These are phyloP conservation scores for Palythoa grandis DNA, from an alignment of 92 coral and sea anemone genomes.

Conservation along the genomic window DNA sequence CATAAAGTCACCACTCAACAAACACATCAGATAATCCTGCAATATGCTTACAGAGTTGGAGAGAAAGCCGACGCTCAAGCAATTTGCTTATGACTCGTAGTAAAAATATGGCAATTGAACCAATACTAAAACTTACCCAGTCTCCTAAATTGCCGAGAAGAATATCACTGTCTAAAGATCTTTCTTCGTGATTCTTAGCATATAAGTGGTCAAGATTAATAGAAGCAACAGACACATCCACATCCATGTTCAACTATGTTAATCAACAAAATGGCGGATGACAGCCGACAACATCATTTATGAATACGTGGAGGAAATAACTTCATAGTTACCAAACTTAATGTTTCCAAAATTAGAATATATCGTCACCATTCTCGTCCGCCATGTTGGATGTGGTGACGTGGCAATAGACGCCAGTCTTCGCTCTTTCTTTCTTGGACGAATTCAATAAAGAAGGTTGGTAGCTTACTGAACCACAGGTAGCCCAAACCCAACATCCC, in stretches of 20 bases:
- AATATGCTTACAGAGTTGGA: background rate
- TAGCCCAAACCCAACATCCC: background rate
- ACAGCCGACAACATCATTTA: conserved; percentile 46
- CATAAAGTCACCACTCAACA: background rate
- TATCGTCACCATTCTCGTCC: conserved; percentile 64
- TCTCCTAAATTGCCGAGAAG: conserved; percentile 29
- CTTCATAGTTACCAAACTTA: conserved; percentile 33
- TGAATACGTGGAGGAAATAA: conserved; percentile 77
- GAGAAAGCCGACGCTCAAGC: background rate
- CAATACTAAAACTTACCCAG: conserved; percentile 13
- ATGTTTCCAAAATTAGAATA: conserved; percentile 62
- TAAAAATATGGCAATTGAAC: too few relatives aligned
- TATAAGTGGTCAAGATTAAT: conserved; percentile 81
- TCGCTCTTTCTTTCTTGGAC: background rate
- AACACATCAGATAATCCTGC: background rate
- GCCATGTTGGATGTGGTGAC: conserved; percentile 82
- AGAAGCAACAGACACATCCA: conserved; percentile 64
- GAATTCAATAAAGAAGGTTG: background rate
- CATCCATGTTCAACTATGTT: conserved; percentile 64
- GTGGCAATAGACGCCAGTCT: conserved; percentile 65
- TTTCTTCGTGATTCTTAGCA: conserved; percentile 59
- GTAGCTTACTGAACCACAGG: background rate
- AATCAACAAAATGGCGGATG: conserved; percentile 26
- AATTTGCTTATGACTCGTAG: background rate
- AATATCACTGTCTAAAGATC: conserved; percentile 19